phyloP scores from a whole-genome alignment of 2,888 invertebrate species.

The Leptopterna dolabrata region DNA sequence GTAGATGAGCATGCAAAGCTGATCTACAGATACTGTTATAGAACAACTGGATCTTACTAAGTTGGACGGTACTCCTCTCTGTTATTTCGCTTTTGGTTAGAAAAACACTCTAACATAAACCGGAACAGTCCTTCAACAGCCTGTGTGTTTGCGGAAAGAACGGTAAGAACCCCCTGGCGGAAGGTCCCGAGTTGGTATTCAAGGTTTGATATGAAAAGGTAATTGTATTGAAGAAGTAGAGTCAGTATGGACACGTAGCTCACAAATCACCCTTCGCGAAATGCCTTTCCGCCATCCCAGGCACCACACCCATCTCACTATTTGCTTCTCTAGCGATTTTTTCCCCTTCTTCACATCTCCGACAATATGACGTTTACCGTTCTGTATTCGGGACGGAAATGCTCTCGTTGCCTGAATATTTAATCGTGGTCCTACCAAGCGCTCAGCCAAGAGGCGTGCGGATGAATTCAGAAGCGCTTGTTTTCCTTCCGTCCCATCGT shows the following conservation, averaged over 20 bases:
- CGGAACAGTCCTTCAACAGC: too few relatives aligned
- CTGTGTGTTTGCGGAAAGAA: not conserved
- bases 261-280: slow-evolving; percentile 32
- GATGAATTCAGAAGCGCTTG: not conserved
- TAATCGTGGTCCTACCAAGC: not conserved
- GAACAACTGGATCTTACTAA: too few relatives aligned
- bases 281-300: not conserved
- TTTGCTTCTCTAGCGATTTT: slow-evolving; percentile 9
- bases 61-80: too few relatives aligned
- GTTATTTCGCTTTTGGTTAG: too few relatives aligned
- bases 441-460: not conserved
- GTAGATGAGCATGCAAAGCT: too few relatives aligned
- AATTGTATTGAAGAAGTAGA: slow-evolving; percentile 45
- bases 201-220: slow-evolving; percentile 47
- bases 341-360: not conserved
- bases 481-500: not conserved
- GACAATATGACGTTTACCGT: slow-evolving; percentile 52
- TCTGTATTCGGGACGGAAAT: slow-evolving; percentile 44
- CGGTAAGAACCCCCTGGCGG: not conserved
- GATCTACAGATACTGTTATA: too few relatives aligned
- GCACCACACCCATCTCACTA: not conserved
- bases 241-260: slow-evolving; percentile 24
- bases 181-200: slow-evolving; percentile 23
- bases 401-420: slow-evolving; percentile 33
- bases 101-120: too few relatives aligned